These are phyloP conservation scores for Chironex yamaguchii DNA, from an alignment of 30 jellyfish, hydroid and myxozoan species.

Conservation along the genomic window DNA sequence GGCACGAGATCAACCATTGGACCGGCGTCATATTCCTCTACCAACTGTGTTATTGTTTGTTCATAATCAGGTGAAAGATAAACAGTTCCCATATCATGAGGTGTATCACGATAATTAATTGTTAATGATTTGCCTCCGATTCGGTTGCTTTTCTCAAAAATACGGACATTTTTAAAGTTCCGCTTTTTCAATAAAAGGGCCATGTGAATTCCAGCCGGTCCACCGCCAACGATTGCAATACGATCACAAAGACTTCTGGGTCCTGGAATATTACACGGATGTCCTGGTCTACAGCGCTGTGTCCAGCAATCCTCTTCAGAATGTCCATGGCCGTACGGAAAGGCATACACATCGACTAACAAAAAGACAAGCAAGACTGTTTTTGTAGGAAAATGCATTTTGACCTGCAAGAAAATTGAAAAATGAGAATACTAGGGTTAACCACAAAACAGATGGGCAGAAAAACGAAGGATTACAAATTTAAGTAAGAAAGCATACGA, in stretches of 20 bases:
- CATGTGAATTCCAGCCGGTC: conserved; percentile 95
- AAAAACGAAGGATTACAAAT: too few species aligned
- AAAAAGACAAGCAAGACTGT: too few species aligned
- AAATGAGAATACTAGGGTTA: too few species aligned
- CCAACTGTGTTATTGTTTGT: conserved; percentile 66
- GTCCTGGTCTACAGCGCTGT: not conserved
- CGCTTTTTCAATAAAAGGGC: conserved; percentile 80
- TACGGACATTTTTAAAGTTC: conserved; percentile 68
- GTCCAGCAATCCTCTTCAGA: too few species aligned
- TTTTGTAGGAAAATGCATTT: too few species aligned
- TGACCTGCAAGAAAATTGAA: too few species aligned
- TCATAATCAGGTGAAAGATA: conserved; percentile 85
- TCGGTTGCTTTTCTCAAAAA: conserved; percentile 58
- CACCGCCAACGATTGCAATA: conserved; percentile 97
- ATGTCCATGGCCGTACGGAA: too few species aligned
- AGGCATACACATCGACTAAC: too few species aligned
- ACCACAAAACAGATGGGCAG: too few species aligned
- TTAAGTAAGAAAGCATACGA: too few species aligned
- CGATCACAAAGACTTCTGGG: conserved; percentile 72
- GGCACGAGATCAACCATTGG: conserved; percentile 65
- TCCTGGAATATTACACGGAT: conserved; percentile 53
- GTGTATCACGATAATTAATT: conserved; percentile 69
- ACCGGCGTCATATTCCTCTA: conserved; percentile 57
- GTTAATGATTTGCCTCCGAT: conserved; percentile 88
- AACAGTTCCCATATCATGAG: conserved; percentile 88